Evolutionary conservation across 2,797 vertebrate genomes (phyloP).

Genomic region (Channallabes apus): DNA sequence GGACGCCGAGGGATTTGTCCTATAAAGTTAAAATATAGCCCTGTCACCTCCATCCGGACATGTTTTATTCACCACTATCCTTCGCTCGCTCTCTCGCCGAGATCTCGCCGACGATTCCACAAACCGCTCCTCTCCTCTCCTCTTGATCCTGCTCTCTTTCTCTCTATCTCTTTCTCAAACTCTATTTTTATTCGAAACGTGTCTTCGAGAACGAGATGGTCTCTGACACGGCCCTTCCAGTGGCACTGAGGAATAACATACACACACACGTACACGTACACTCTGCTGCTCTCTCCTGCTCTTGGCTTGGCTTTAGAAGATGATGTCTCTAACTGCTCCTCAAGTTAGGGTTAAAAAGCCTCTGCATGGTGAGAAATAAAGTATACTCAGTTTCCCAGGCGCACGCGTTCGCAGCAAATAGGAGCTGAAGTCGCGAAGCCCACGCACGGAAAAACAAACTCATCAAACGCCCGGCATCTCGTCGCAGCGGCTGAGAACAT

Average conservation of each 20-base stretch:
- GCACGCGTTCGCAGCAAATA: background rate
- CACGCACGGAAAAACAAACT: background rate
- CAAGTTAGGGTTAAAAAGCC: background rate
- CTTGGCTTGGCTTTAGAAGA: background rate
- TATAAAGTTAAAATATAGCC: constrained; percentile 74
- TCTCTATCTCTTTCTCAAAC: background rate
- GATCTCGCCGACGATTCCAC: constrained; percentile 32
- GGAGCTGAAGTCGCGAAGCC: background rate
- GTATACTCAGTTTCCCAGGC: too few species aligned
- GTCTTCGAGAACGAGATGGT: background rate
- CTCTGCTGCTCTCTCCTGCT: background rate
- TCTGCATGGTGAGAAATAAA: too few species aligned
- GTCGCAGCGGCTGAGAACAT: constrained; percentile 12
- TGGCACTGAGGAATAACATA: background rate
- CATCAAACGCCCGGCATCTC: constrained; percentile 22
- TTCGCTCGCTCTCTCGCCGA: constrained; percentile 20
- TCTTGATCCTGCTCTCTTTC: background rate
- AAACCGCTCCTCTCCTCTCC: constrained; percentile 18
- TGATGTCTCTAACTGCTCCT: background rate
- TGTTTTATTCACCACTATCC: constrained; percentile 77
- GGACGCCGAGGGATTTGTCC: constrained; percentile 67
- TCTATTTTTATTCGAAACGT: background rate
- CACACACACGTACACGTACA: too few species aligned
- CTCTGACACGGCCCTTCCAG: background rate
- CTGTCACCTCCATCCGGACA: constrained; percentile 54